Evolutionary conservation across 1,140 invertebrate species (phyloP), one percentile per base, ranked within the genome.

Genomic region (Hyposmocoma kahamanoa): DNA sequence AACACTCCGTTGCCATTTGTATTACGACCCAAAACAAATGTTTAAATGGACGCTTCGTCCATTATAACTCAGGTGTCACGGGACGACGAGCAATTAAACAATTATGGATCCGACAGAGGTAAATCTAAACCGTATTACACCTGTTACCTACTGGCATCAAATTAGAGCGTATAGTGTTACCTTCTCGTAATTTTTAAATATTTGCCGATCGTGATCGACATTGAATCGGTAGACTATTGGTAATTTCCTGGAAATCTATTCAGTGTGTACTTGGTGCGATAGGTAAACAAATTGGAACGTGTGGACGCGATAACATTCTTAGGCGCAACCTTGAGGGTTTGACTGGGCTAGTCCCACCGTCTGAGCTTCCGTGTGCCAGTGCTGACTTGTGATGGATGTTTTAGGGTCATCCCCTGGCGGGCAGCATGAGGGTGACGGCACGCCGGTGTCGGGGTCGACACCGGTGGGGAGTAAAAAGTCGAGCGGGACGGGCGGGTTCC

Each of bases 1-100:
- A 79, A n/a, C 79, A 75, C 72, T 67, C 63, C 62, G 67, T 84
- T 80, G 78, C 84, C 79, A 78, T 80, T 84, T 78, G 65, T 78
- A 70, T 73, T 76, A 80, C 67, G 84, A 71, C 80, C 63, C 73
- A 78, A 77, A 87, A 80, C 81, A 84, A 85, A 87, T 87, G 84
- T 84, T 84, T 87, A 87, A 87, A 97, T 97, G 96, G 96, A 97
- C 95, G 95, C 94, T 92, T 95, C 96, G 93, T 97, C 95, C 92
- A 97, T 98, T 91, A 97, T 97, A 88, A 96, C 95, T 88, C 96
- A 97, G 92, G 96, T 96, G 90, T 95, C 93, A 89, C 92, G 95
- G 89, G 96, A 97, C 93, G 96, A 97, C 90, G 95, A 97, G 90
- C 93, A 95, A 90, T 91, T 95, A 88, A 95, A 94, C 89, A 95